Evolutionary conservation across 1,140 invertebrate species (phyloP).

Genomic region (Epicauta chinensis): DNA sequence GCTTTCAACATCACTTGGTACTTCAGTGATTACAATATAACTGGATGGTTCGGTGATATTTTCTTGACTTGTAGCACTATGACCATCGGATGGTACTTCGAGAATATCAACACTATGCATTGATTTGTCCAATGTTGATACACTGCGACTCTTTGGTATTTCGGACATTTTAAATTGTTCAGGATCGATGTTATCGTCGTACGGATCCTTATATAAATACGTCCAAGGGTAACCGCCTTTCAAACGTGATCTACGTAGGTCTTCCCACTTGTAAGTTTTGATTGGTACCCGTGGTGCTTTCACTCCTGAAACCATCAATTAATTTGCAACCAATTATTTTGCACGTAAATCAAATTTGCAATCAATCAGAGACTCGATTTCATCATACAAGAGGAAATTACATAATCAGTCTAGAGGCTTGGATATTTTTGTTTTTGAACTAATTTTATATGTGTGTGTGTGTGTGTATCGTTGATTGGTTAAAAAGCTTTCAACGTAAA

Average conservation of each 20-base stretch:
- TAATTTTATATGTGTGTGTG: not conserved
- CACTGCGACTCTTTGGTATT: conserved; percentile 8
- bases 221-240: conserved; percentile 66
- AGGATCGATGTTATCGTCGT: conserved; percentile 30
- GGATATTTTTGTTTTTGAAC: not conserved
- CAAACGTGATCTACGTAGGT: conserved; percentile 51
- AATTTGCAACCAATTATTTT: not conserved
- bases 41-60: conserved; percentile 13
- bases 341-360: not conserved
- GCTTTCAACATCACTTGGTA: conserved; percentile 11
- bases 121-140: conserved; percentile 19
- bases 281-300: conserved; percentile 52
- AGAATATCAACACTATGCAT: conserved; percentile 20
- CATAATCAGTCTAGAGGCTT: not conserved
- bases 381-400: not conserved
- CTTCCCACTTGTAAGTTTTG: conserved; percentile 68
- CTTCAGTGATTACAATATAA: conserved; percentile 12
- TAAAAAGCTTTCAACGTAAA: too few relatives aligned
- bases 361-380: not conserved
- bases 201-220: conserved; percentile 45
- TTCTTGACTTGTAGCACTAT: conserved; percentile 19
- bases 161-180: conserved; percentile 34
- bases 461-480: too few relatives aligned
- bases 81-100: conserved; percentile 14
- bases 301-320: conserved; percentile 30